Conservation (phyloP, 1,140 invertebrate species). For the Penaeus indicus region DNA sequence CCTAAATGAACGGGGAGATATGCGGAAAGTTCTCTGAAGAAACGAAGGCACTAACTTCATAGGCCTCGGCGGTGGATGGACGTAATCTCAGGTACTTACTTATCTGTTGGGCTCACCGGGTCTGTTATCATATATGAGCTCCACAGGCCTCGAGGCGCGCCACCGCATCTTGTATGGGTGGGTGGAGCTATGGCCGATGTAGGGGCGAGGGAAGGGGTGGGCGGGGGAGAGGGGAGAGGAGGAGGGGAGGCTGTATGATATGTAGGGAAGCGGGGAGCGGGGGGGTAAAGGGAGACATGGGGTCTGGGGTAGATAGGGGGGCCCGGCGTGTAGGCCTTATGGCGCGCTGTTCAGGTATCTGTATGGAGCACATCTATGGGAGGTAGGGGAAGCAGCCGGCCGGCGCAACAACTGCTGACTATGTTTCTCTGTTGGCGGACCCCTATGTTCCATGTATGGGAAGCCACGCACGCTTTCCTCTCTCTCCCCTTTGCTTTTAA, state of each 20-base stretch:
- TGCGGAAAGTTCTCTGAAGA: no score
- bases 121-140: no score
- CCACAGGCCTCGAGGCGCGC: no score
- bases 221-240: neutral
- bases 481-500: neutral
- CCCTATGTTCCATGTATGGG: constrained; percentile 1
- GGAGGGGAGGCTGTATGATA: neutral
- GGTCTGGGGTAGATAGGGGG: neutral
- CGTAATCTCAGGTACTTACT: no score
- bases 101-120: no score
- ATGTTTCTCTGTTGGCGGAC: constrained; percentile 14
- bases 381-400: neutral
- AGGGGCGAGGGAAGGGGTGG: constrained; percentile 9
- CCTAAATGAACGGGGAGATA: no score
- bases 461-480: constrained; percentile 1
- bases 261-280: neutral
- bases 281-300: neutral
- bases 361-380: neutral
- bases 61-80: neutral
- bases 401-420: neutral
- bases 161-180: no score
- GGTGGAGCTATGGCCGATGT: neutral
- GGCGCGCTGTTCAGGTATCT: no score
- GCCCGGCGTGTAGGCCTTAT: no score
- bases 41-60: no score